These are phyloP conservation scores for Chorisops tibialis DNA, from an alignment of 2,888 invertebrate genomes.

Conservation along the genomic window DNA sequence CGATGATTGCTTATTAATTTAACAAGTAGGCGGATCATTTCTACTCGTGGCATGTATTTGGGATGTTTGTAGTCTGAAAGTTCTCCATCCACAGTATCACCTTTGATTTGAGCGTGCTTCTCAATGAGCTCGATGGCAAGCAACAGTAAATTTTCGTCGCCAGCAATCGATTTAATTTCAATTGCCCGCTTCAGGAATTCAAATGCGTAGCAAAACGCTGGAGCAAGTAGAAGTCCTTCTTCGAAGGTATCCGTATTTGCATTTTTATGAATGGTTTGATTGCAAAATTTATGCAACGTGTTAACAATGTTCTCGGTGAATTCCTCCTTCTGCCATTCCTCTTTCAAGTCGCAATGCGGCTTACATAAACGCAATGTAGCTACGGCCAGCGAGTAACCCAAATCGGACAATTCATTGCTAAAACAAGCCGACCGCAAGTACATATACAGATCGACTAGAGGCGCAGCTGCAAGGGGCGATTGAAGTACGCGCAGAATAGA, in stretches of 20 bases:
- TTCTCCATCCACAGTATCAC: conserved; percentile 46
- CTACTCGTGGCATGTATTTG: conserved; percentile 72
- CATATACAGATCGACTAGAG: conserved; percentile 60
- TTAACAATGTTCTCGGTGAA: conserved; percentile 62
- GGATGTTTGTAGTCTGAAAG: conserved; percentile 65
- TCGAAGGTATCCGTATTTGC: conserved; percentile 39
- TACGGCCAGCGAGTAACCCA: conserved; percentile 65
- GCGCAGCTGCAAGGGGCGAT: conserved; percentile 75
- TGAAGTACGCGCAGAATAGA: conserved; percentile 56
- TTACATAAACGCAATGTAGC: conserved; percentile 70
- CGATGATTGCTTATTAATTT: conserved; percentile 68
- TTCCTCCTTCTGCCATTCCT: conserved; percentile 72
- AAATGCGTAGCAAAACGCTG: conserved; percentile 80
- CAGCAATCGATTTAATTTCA: conserved; percentile 51
- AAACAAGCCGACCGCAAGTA: conserved; percentile 60
- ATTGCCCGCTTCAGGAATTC: conserved; percentile 68
- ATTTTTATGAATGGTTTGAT: conserved; percentile 55
- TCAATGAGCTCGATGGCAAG: conserved; percentile 65
- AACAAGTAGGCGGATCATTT: conserved; percentile 77
- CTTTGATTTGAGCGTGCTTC: conserved; percentile 67
- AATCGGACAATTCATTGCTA: conserved; percentile 47
- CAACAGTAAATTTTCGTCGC: conserved; percentile 58
- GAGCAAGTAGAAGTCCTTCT: conserved; percentile 52
- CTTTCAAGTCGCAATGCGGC: conserved; percentile 76
- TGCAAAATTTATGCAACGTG: conserved; percentile 55